Evolutionary conservation across 2,888 invertebrate genomes (phyloP).

Genomic region (Lithophane socia): DNA sequence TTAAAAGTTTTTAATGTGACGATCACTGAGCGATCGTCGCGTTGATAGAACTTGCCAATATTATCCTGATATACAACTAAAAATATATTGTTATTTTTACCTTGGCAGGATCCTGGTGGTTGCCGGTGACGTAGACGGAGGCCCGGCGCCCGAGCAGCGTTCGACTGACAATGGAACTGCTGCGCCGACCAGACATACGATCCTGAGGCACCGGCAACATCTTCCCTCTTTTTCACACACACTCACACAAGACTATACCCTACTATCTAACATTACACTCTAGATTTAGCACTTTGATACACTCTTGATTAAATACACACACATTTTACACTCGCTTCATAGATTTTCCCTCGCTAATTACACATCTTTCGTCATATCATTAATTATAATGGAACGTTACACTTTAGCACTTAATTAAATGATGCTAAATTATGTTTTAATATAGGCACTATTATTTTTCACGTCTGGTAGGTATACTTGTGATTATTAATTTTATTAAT

Average conservation of each 20-base stretch:
- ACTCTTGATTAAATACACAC: constrained; percentile 34
- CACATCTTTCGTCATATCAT: constrained; percentile 44
- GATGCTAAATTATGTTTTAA: constrained; percentile 60
- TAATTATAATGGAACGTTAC: constrained; percentile 48
- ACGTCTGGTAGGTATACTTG: constrained; percentile 43
- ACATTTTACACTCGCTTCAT: constrained; percentile 34
- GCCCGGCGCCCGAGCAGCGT: constrained; percentile 92
- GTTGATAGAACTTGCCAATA: background rate
- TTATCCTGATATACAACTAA: background rate
- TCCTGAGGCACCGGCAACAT: constrained; percentile 90
- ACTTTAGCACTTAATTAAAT: constrained; percentile 60
- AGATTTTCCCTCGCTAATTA: constrained; percentile 46
- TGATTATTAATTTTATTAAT: constrained; percentile 39
- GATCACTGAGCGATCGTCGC: too few relatives aligned
- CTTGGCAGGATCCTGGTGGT: constrained; percentile 92
- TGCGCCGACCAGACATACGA: constrained; percentile 91
- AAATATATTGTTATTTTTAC: constrained; percentile 76
- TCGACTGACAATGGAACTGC: constrained; percentile 92
- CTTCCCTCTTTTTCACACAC: constrained; percentile 57
- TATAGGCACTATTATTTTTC: constrained; percentile 73
- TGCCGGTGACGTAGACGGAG: constrained; percentile 91
- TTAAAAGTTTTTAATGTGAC: background rate
- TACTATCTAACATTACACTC: constrained; percentile 45
- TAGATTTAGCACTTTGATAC: constrained; percentile 27
- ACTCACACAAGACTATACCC: constrained; percentile 41